Evolutionary conservation across 2,797 vertebrate species (phyloP).

Genomic region (Cyprinella venusta): DNA sequence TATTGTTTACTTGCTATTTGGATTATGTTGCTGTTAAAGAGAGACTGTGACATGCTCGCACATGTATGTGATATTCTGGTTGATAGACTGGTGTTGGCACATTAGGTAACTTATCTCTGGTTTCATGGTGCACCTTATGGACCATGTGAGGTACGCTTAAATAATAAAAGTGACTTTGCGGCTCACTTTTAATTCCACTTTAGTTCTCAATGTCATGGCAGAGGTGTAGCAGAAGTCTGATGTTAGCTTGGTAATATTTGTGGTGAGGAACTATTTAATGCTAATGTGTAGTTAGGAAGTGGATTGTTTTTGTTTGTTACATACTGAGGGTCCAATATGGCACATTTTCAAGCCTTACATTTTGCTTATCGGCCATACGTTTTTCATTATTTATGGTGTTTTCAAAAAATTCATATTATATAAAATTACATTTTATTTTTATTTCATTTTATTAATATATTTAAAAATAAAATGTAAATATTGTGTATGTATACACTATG

Average conservation of each 20-base stretch:
- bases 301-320: neutral
- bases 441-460: neutral
- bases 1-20: neutral
- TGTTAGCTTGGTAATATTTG: neutral
- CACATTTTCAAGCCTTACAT: neutral
- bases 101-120: slow-evolving; percentile 20
- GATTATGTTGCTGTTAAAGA: slow-evolving; percentile 48
- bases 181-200: neutral
- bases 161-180: neutral
- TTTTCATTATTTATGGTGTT: neutral
- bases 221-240: neutral
- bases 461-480: no score
- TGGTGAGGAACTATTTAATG: neutral
- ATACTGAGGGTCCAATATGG: neutral
- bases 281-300: slow-evolving; percentile 2
- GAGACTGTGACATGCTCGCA: slow-evolving; percentile 14
- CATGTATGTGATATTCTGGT: slow-evolving; percentile 12
- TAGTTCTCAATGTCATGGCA: neutral
- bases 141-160: neutral
- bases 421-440: neutral
- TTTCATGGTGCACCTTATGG: slow-evolving; percentile 17
- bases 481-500: neutral
- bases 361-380: neutral
- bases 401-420: neutral
- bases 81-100: slow-evolving; percentile 30